A percentile compares a stretch with the other conserved stretches of the same genome.
These are phyloP conservation scores for Lasius fuliginosus DNA, from an alignment of 2,888 invertebrate genomes.

Conservation along the genomic window DNA sequence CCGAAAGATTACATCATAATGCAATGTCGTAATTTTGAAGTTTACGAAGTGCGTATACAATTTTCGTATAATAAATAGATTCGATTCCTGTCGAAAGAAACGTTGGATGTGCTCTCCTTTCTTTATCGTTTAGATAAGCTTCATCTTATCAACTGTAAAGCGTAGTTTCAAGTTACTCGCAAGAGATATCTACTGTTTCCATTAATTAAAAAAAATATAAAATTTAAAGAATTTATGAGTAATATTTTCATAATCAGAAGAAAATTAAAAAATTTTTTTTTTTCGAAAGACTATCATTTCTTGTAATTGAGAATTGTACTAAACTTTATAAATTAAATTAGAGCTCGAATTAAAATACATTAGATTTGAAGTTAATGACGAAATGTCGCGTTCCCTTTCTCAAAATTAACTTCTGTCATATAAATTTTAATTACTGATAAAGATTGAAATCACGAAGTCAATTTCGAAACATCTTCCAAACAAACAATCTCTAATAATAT, in stretches of 20 bases:
- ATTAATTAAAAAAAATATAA: slow-evolving; percentile 21
- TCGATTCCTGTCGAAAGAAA: background rate
- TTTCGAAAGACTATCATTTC: background rate
- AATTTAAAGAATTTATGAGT: background rate
- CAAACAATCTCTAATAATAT: too few species aligned
- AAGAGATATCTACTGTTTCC: slow-evolving; percentile 6
- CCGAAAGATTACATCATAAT: slow-evolving; percentile 2
- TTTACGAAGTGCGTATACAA: background rate
- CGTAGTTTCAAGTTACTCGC: slow-evolving; percentile 15
- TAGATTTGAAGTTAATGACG: background rate
- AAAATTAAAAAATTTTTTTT: background rate
- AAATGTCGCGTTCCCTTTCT: background rate
- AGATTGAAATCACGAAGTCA: background rate
- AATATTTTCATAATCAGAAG: background rate
- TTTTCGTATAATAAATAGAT: slow-evolving; percentile 29
- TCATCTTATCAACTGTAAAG: background rate
- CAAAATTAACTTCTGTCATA: background rate
- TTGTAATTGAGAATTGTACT: background rate
- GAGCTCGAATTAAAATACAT: background rate
- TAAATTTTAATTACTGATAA: background rate
- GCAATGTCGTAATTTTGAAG: background rate
- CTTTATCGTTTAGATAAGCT: slow-evolving; percentile 38
- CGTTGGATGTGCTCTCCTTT: background rate
- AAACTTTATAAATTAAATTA: background rate
- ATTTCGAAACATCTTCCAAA: too few species aligned